phyloP scores from a whole-genome alignment of 2,797 vertebrate genomes.

The Ispidina lecontei region DNA sequence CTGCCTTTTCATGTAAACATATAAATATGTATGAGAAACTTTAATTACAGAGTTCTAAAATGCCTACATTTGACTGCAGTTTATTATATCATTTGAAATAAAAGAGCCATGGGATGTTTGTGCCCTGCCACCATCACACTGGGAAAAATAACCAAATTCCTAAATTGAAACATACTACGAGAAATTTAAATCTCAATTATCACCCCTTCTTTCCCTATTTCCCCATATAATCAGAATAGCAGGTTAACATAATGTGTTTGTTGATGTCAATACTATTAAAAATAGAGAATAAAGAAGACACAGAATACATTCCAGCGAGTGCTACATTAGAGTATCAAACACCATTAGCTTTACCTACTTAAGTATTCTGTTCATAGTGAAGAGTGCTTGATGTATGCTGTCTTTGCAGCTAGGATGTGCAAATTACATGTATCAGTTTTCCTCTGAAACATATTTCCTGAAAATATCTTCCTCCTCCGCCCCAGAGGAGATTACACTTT shows the following conservation, averaged over 20 bases:
- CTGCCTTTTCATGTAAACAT: slow-evolving; percentile 39
- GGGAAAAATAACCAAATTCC: not conserved
- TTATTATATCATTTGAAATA: not conserved
- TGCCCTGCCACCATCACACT: not conserved
- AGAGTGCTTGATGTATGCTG: not conserved
- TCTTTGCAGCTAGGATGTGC: not conserved
- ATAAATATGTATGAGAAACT: slow-evolving; percentile 53
- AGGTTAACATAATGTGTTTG: not conserved
- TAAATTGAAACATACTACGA: not conserved
- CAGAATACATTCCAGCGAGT: not conserved
- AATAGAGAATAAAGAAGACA: not conserved
- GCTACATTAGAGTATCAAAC: not conserved
- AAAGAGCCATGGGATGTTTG: not conserved
- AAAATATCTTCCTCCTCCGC: not conserved
- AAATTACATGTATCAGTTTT: not conserved
- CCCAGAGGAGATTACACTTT: not conserved
- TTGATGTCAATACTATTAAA: not conserved
- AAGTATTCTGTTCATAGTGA: not conserved
- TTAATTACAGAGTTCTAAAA: slow-evolving; percentile 34
- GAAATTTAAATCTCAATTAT: slow-evolving; percentile 29
- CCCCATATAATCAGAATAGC: not conserved
- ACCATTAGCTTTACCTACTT: not conserved
- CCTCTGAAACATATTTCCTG: not conserved
- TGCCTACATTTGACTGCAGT: not conserved
- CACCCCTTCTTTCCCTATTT: not conserved